These are phyloP conservation scores for Cotesia glomerata DNA, from an alignment of 1,140 invertebrate genomes.

Conservation along the genomic window DNA sequence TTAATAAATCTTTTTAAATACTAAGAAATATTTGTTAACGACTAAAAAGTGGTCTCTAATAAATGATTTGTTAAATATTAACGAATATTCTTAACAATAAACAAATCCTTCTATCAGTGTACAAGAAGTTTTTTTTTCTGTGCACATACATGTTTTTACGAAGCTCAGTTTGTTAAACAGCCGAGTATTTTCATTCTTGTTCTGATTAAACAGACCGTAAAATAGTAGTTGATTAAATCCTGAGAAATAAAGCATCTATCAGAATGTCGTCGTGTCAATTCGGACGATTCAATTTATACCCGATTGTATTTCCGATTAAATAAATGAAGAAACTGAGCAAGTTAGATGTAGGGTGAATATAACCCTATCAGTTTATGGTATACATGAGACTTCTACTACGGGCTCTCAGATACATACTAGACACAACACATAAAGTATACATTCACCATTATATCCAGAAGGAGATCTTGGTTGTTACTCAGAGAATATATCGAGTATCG, in stretches of 20 bases:
- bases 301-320: neutral
- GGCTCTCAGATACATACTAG: no score
- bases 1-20: no score
- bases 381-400: neutral
- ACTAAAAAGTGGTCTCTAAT: no score
- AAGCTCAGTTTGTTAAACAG: neutral
- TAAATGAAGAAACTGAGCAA: neutral
- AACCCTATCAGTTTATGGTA: neutral
- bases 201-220: neutral
- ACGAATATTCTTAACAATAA: no score
- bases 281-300: neutral
- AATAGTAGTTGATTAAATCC: neutral
- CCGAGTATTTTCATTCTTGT: neutral
- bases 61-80: no score
- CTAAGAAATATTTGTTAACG: no score
- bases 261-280: neutral
- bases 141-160: neutral
- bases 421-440: no score
- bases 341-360: no score
- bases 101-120: no score
- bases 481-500: neutral
- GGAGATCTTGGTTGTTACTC: constrained; percentile 9
- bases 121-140: no score
- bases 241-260: neutral
- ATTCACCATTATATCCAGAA: neutral